Base-by-base conservation (phyloP, 2,888 invertebrate species). In the Ecliptopera silaceata region DNA sequence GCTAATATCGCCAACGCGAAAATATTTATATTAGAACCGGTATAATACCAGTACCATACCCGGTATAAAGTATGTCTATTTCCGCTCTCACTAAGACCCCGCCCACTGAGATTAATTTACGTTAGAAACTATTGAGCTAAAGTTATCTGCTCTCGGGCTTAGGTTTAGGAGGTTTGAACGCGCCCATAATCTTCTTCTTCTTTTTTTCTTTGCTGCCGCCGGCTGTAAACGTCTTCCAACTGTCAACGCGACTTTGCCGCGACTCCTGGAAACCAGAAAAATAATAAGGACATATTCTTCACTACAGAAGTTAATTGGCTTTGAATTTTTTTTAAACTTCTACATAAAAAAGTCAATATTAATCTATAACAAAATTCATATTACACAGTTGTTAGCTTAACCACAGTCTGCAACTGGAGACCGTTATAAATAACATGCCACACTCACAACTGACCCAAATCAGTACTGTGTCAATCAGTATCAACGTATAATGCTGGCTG, bases 211-310 rank as follows among this genome's bases (percentile, higher is more conserved):
- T 96, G 50, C 94, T 93, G 53, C 94, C 93, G 50, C 93, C 92
- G 0, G 96, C 95, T 82, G 97, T 96, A 80, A 98, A 98, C 22
- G 94, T 95, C 75, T 97, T 97, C 98, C 98, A 98, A 80, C 97
- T 97, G 63, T 97, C 96, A 0, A 98, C 97, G 62, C 98, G 92
- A 72, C 95, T 97, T 91, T 98, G 97, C 62, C 97, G 93, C 39
- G 97, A 97, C 91, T 97, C 98, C 94, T 95, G 85, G 3, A 90
- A 84, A 22, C 6, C 1, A 22, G 8, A 20, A 26, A 42, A 26
- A 42, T 26, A 22, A 13, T 39, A 18, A 18, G 18, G 11, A n/a
- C 32, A n/a, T 2, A 32, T 11, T n/a, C 10, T 8, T 26, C 26
- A 20, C 20, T 20, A 20, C 2, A n/a, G n/a, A n/a, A n/a, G n/a